A percentile compares a stretch with the other conserved stretches of the same genome.
Evolutionary conservation across 1,140 invertebrate genomes (phyloP).

Genomic region (Solen grandis): DNA sequence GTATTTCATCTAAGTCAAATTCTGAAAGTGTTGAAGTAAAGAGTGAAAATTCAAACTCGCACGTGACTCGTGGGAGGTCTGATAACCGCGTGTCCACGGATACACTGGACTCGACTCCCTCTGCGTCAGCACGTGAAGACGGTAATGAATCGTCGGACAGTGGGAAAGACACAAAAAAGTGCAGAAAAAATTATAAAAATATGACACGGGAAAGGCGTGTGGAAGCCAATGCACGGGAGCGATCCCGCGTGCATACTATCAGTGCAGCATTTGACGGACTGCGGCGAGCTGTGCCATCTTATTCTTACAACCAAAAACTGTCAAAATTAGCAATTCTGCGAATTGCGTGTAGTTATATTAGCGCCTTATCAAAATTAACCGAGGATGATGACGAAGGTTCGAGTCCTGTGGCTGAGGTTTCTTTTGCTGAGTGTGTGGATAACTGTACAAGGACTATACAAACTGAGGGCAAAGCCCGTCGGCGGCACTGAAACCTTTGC

Average conservation of each 20-base stretch:
- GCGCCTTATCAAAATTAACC: conserved; percentile 88
- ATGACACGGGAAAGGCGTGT: conserved; percentile 95
- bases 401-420: conserved; percentile 77
- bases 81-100: neutral
- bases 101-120: neutral
- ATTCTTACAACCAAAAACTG: conserved; percentile 95
- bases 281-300: conserved; percentile 90
- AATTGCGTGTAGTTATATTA: conserved; percentile 91
- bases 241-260: conserved; percentile 96
- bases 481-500: conserved; percentile 74
- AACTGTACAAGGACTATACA: conserved; percentile 93
- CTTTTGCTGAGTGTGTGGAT: conserved; percentile 90
- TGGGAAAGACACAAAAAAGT: conserved; percentile 69
- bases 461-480: conserved; percentile 92
- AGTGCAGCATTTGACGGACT: conserved; percentile 96
- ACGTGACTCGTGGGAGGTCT: neutral
- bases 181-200: conserved; percentile 95
- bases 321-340: conserved; percentile 94
- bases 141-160: conserved; percentile 56
- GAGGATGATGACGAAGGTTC: conserved; percentile 79
- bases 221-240: conserved; percentile 95
- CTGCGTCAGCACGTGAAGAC: conserved; percentile 1
- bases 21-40: too few species aligned
- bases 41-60: too few species aligned
- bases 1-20: neutral